Conservation (phyloP, 2,888 invertebrate genomes). For the Dolichopus griseipennis region DNA sequence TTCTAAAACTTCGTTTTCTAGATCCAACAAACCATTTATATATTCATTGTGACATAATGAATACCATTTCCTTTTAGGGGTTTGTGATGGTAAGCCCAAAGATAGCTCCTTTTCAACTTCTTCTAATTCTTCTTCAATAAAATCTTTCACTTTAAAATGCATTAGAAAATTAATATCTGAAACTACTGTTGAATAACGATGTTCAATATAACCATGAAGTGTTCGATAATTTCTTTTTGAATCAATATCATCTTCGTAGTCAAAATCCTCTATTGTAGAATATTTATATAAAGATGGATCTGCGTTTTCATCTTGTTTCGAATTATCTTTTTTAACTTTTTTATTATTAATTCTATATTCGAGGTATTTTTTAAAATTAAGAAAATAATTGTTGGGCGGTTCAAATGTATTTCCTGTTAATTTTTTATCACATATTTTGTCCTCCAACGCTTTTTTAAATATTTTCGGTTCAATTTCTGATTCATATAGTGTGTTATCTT, state of each 20-base stretch:
- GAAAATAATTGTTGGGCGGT: constrained; percentile 18
- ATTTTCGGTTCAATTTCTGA: constrained; percentile 30
- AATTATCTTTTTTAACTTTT: constrained; percentile 10
- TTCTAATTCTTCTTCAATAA: constrained; percentile 30
- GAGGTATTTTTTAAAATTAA: constrained; percentile 18
- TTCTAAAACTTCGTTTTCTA: constrained; percentile 30
- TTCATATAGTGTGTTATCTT: constrained; percentile 30
- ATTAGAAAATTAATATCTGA: constrained; percentile 35
- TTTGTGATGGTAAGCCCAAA: constrained; percentile 11
- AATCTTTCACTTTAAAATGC: constrained; percentile 37
- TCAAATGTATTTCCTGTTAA: constrained; percentile 13
- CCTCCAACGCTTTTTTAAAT: constrained; percentile 28
- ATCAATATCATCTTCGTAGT: constrained; percentile 34
- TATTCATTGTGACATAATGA: constrained; percentile 25
- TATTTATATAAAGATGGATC: constrained; percentile 33
- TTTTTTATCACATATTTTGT: constrained; percentile 25
- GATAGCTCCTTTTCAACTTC: constrained; percentile 20
- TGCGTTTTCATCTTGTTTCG: constrained; percentile 20
- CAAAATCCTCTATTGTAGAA: constrained; percentile 34
- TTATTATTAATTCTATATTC: constrained; percentile 17
- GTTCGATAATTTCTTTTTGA: constrained; percentile 38
- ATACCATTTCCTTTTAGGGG: constrained; percentile 20
- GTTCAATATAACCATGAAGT: constrained; percentile 37
- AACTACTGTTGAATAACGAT: constrained; percentile 37
- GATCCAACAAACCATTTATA: constrained; percentile 31